Base-by-base conservation (phyloP, 1,140 invertebrate species). In the Helicorthomorpha holstii region DNA sequence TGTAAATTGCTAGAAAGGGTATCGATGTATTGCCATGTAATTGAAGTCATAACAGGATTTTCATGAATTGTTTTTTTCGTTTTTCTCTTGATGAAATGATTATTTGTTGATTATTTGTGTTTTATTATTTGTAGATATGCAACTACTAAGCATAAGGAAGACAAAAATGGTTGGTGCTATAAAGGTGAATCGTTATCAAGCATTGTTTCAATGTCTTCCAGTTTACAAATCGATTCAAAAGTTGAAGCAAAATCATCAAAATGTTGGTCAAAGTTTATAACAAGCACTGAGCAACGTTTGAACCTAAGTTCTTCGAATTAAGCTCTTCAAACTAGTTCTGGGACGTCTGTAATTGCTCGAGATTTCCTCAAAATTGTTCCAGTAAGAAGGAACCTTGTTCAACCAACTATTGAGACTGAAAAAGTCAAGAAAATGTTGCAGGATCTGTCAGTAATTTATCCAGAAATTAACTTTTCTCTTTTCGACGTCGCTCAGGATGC, bases 171-270 rank as follows among this genome's bases (percentile, higher is more conserved):
- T 51, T 78, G 73, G 69, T 79, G 79, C 12, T 80, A 66, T 59
- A 62, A 73, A 53, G 79, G 79, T n/a, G 75, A 81, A 65, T 71
- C 76, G 46, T 60, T 82, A 38, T 71, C 78, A 10, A 80, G 72
- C 60, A 69, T 81, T 21, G 62, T 71, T 38, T 67, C 73, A 51
- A 58, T 76, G n/a, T 34, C 16, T 34, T 16, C 16, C 29, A 34
- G 29, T 34, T 34, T 16, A 16, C 29, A 16, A 34, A 7, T 16
- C 7, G 16, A 34, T 7, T 7, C 29, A 34, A 16, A 34, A 34
- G 29, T 7, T 34, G 29, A 34, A 34, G 16, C 29, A 34, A 7
- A 16, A 16, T 34, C 29, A 16, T 59, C 45, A 64, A 75, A 64
- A 66, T 67, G 23, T 65, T 72, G 69, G 64, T 65, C 26, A 61